A percentile compares a stretch with the other conserved stretches of the same genome.
Conservation (phyloP, 2,888 invertebrate species). For the Acanthopleura granulata region DNA sequence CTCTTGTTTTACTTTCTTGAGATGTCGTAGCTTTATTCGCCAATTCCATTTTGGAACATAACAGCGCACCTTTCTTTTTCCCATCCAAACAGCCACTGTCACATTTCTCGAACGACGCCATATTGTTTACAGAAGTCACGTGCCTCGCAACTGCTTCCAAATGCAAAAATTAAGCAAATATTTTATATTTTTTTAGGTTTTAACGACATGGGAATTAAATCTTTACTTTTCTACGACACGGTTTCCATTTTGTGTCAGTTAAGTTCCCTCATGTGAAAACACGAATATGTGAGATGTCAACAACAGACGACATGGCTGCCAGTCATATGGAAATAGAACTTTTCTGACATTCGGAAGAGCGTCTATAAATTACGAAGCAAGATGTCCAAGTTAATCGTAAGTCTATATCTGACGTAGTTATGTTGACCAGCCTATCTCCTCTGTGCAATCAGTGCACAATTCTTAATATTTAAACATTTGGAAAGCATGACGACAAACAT, state of each 20-base stretch:
- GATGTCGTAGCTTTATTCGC: too few relatives aligned
- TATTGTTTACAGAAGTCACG: slow-evolving; percentile 30
- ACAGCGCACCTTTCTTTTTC: not conserved
- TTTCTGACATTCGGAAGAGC: not conserved
- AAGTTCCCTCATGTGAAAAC: not conserved
- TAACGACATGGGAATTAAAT: not conserved
- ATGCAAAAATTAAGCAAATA: not conserved
- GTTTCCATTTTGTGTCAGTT: too few relatives aligned
- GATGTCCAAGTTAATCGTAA: not conserved
- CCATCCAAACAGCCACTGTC: slow-evolving; percentile 20
- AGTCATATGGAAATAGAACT: not conserved
- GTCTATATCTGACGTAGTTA: not conserved
- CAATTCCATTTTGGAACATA: too few relatives aligned
- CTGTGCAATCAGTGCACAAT: too few relatives aligned
- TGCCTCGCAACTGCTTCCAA: slow-evolving; percentile 21
- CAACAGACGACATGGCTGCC: slow-evolving; percentile 19
- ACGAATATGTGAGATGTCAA: slow-evolving; percentile 12
- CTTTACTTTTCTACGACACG: too few relatives aligned
- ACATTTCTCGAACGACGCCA: slow-evolving; percentile 23
- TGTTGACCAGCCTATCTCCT: too few relatives aligned
- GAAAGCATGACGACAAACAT: not conserved
- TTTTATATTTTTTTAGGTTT: not conserved
- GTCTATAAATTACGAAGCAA: not conserved
- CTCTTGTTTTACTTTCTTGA: too few relatives aligned
- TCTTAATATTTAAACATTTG: too few relatives aligned